These are phyloP conservation scores for Hylaea fasciaria DNA, from an alignment of 2,888 invertebrate species.

Conservation along the genomic window DNA sequence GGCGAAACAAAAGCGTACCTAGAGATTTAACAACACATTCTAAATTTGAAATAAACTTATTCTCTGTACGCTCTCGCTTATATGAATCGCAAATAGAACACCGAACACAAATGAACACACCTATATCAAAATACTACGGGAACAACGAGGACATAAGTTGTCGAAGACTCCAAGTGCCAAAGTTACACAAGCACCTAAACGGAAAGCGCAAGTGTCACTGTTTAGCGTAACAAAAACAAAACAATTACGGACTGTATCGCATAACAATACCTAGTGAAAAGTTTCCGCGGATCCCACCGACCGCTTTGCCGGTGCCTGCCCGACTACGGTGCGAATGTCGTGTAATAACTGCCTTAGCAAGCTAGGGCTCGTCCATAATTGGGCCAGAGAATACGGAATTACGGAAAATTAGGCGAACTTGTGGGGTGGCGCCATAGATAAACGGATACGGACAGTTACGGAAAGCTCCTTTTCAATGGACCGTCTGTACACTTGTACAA, in stretches of 20 bases:
- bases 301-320: slow-evolving; percentile 60
- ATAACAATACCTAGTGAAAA: slow-evolving; percentile 47
- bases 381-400: slow-evolving; percentile 38
- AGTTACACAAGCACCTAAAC: slow-evolving; percentile 13
- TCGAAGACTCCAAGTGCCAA: slow-evolving; percentile 12
- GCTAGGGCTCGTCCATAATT: slow-evolving; percentile 55
- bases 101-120: not conserved
- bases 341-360: slow-evolving; percentile 60
- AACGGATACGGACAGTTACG: not conserved
- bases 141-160: not conserved
- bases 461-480: not conserved
- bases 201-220: slow-evolving; percentile 20
- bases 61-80: no score
- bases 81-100: not conserved
- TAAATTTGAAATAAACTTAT: no score
- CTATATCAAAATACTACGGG: not conserved
- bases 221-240: slow-evolving; percentile 35
- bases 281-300: slow-evolving; percentile 49
- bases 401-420: slow-evolving; percentile 31
- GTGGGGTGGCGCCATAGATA: not conserved
- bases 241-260: slow-evolving; percentile 31
- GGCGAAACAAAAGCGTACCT: no score
- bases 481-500: not conserved
- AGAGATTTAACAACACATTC: no score
- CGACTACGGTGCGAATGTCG: slow-evolving; percentile 63